Percentiles rank a stretch among this genome's conserved stretches.
phyloP scores from a whole-genome alignment of 2,888 invertebrate genomes.

The Hoplodrina ambigua region DNA sequence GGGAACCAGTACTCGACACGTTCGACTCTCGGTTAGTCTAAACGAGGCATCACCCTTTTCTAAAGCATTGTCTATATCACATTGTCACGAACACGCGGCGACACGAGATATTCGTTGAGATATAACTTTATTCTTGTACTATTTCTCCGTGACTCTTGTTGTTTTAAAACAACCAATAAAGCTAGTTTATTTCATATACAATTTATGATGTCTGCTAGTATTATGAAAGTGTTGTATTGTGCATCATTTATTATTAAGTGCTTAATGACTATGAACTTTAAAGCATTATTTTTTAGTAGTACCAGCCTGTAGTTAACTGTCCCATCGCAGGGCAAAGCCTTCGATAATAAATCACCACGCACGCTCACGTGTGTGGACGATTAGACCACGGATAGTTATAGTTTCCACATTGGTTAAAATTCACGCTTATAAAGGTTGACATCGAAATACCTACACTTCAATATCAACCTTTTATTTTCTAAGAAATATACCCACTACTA shows the following conservation, averaged over 20 bases:
- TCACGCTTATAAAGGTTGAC: neutral
- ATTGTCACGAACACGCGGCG: constrained; percentile 89
- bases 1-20: constrained; percentile 56
- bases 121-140: constrained; percentile 87
- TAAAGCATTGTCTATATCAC: constrained; percentile 88
- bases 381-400: too few species aligned
- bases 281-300: neutral
- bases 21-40: constrained; percentile 61
- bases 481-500: constrained; percentile 13
- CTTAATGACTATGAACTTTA: neutral
- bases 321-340: too few species aligned
- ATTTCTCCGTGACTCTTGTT: constrained; percentile 78
- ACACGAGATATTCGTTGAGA: constrained; percentile 86
- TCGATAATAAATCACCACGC: too few species aligned
- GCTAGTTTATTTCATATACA: constrained; percentile 26
- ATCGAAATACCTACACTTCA: neutral
- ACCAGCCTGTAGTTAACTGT: neutral
- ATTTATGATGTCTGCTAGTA: constrained; percentile 18
- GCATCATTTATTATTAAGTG: neutral
- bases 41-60: constrained; percentile 86
- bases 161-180: constrained; percentile 56
- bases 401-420: neutral
- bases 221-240: neutral
- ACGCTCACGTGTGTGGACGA: too few species aligned
- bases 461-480: constrained; percentile 3